Evolutionary conservation across 2,888 invertebrate genomes (phyloP), one percentile per base, ranked within the genome.

Genomic region (Protonemura montana): DNA sequence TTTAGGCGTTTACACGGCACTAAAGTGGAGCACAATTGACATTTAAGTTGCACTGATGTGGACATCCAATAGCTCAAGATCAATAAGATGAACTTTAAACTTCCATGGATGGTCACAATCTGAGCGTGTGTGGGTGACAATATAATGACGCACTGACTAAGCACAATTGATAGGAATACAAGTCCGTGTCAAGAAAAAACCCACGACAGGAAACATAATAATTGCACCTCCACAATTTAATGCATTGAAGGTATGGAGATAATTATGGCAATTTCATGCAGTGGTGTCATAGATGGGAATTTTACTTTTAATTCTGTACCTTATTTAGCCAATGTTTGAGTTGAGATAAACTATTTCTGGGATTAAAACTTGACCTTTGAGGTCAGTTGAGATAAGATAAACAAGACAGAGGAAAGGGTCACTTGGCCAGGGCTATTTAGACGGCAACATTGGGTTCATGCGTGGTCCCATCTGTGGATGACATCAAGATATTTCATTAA

Each of bases 351-450:
- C 16, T 59, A 59, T 59, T 59, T 25, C 78, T 27, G 78, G 78
- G 10, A 6, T 25, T 26, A 2, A 78, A 27, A 28, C 0, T 78
- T 78, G 78, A 78, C n/a, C 78, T 78, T 26, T 78, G 78, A 28
- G 78, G 78, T 78, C 78, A 78, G 27, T 10, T 28, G 16, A 21
- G 78, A 78, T 78, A 21, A 78, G 78, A 78, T 78, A 78, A 78
- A 26, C 21, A 21, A 10, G 1, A 21, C 59, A 21, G 16, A 59
- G 59, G 21, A 59, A 21, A 78, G 28, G 78, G 78, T 78, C 78
- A 78, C 10, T 28, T 78, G 78, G 78, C 78, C 78, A 59, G 59
- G 13, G 59, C 59, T 13, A 59, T 59, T 13, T 21, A 59, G 59
- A 21, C 59, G 10, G 35, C 5, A 35, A 35, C 35, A 35, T 35